Percentiles rank a stretch among this genome's conserved stretches.
phyloP scores from a whole-genome alignment of 2,113 vertebrate genomes.

The Microcebus jonahi region DNA sequence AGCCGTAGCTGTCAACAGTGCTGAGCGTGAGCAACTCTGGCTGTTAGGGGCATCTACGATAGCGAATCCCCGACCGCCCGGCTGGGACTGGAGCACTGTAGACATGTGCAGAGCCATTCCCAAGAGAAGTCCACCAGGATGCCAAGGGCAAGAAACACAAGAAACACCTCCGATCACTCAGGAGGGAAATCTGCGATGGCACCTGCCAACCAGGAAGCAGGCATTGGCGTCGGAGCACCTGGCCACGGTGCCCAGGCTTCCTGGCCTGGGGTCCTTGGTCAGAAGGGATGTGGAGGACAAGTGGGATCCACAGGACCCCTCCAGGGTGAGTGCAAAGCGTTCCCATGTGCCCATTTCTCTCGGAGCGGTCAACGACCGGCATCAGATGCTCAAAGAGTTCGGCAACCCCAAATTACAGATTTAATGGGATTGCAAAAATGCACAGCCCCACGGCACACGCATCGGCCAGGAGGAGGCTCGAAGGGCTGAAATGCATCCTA shows the following conservation, averaged over 20 bases:
- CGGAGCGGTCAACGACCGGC: not conserved
- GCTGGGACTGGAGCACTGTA: too few species aligned
- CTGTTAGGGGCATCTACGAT: accelerated
- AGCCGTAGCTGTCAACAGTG: not conserved
- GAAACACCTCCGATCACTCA: accelerated
- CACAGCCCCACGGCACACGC: accelerated
- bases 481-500: not conserved
- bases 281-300: not conserved
- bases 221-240: accelerated
- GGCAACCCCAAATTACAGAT: not conserved
- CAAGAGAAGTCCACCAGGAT: not conserved
- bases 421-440: accelerated
- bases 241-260: not conserved
- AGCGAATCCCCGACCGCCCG: not conserved
- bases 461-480: accelerated
- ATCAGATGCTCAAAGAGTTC: not conserved
- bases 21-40: accelerated
- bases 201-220: too few species aligned
- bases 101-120: not conserved
- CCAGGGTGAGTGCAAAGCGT: accelerated
- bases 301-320: accelerated
- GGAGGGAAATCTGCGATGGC: accelerated
- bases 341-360: accelerated
- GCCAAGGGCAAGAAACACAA: not conserved
- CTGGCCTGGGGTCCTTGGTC: accelerated